These are phyloP conservation scores for Ctenodactylus gundi DNA, from an alignment of 2,113 vertebrate genomes.

Conservation along the genomic window DNA sequence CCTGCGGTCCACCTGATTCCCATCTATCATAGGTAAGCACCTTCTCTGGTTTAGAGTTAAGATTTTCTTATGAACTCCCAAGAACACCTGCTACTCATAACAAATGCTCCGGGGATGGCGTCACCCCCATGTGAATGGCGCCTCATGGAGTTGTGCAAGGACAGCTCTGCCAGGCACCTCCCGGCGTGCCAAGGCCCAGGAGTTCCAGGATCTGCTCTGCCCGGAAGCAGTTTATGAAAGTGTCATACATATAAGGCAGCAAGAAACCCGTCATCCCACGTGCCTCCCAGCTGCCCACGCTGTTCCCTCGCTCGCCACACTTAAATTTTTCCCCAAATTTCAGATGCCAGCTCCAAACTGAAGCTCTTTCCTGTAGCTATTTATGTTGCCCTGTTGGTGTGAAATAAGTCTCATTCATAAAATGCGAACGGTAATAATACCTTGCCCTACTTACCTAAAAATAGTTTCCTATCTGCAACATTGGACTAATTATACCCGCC, in stretches of 20 bases:
- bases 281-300: background rate
- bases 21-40: background rate
- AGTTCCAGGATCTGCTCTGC: background rate
- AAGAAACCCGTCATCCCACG: background rate
- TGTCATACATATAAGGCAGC: background rate
- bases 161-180: background rate
- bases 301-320: background rate
- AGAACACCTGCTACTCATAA: background rate
- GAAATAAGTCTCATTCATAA: constrained; percentile 72
- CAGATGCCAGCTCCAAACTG: background rate
- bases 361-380: constrained; percentile 23
- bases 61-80: background rate
- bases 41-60: background rate
- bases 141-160: background rate
- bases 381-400: constrained; percentile 20
- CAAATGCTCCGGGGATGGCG: background rate
- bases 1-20: background rate
- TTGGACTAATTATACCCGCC: constrained; percentile 50
- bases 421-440: constrained; percentile 54
- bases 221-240: background rate
- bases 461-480: constrained; percentile 63
- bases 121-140: background rate
- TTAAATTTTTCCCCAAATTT: constrained; percentile 14
- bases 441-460: constrained; percentile 71
- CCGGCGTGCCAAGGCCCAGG: background rate